Conservation (phyloP, 2,113 vertebrate genomes). For the Propithecus coquereli region DNA sequence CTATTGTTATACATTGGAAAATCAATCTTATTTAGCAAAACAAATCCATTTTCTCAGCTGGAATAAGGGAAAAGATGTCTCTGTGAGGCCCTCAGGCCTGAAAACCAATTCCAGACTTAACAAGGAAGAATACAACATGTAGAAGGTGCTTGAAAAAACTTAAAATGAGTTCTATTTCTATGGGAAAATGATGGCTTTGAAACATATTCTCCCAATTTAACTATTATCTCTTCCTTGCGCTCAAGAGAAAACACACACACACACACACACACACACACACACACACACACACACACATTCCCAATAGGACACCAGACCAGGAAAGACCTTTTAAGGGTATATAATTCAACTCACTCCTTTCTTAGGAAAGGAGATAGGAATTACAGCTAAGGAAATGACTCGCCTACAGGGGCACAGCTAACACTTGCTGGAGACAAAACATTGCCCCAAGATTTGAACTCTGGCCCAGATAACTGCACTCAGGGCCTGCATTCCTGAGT, state of each 20-base stretch:
- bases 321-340: neutral
- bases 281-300: neutral
- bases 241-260: neutral
- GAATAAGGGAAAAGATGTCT: conserved; percentile 14
- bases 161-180: conserved; percentile 10
- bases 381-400: neutral
- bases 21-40: conserved; percentile 36
- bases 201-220: neutral
- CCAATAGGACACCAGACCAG: neutral
- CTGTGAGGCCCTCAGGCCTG: neutral
- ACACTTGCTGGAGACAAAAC: neutral
- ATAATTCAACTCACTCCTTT: neutral
- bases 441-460: neutral
- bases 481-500: neutral
- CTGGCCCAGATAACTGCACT: neutral
- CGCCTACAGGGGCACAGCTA: neutral
- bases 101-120: conserved; percentile 31
- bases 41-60: neutral
- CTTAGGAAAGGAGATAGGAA: neutral
- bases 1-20: neutral
- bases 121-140: neutral
- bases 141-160: conserved; percentile 27
- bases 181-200: neutral
- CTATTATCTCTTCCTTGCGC: neutral
- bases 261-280: neutral